Evolutionary conservation across 2,888 invertebrate genomes (phyloP), one percentile per base, ranked within the genome.

Genomic region (Apantesis nais): DNA sequence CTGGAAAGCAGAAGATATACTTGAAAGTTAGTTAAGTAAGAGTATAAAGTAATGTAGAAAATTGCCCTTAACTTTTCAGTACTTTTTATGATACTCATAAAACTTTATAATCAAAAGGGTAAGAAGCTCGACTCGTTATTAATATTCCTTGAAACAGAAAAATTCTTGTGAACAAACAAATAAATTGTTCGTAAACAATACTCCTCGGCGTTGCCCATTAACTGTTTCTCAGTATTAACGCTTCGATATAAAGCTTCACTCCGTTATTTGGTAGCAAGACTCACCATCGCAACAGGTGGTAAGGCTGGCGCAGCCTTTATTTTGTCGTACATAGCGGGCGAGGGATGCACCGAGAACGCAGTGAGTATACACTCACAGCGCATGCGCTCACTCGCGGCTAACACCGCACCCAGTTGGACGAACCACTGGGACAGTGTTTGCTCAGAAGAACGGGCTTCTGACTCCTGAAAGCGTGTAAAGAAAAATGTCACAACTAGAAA

Each of bases 271-370:
- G 2, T 5, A 8, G 2, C 29, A 29, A 58, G 16, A 62, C 31
- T 69, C 63, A 72, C 72, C 60, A 72, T 0, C 0, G 68, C 67
- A 0, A 80, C 67, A 0, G 81, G 80, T 0, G 87, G 83, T 70
- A 90, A 74, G 2, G 65, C 67, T 8, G 91, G 93, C 71, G 91
- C 90, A 2, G 75, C 78, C 79, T 95, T 92, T 66, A 97, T 96
- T 77, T 93, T 90, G 39, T 96, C 95, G 84, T 96, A 96, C 89
- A 96, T 96, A 19, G 90, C 90, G 52, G 93, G 91, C 12, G 97
- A 96, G 7, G 97, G 97, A 83, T 97, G 96, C 67, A 97, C 92
- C 63, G 97, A 97, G 92, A 97, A 98, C 0, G 97, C 97, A 0
- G 97, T 97, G 60, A 97, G 94, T 0, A 96, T 91, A 84, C 97